phyloP scores from a whole-genome alignment of 2,888 invertebrate genomes.

The Synanthedon formicaeformis region DNA sequence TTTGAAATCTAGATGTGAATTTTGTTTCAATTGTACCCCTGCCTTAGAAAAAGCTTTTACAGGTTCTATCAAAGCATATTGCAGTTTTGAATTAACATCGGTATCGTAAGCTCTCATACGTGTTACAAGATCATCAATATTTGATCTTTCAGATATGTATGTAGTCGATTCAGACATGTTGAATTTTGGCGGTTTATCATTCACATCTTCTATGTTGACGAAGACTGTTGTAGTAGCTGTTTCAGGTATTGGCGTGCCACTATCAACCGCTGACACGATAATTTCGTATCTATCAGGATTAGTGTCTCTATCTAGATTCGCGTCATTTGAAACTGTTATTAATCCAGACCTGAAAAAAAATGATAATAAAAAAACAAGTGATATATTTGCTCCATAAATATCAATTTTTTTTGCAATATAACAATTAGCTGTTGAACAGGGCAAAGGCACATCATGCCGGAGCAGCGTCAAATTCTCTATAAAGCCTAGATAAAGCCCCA shows the following conservation, averaged over 20 bases:
- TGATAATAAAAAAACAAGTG: background rate
- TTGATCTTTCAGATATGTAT: constrained; percentile 78
- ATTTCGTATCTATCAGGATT: constrained; percentile 78
- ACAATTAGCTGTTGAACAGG: too few species aligned
- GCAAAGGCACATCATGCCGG: too few species aligned
- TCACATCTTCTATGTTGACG: constrained; percentile 80
- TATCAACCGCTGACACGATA: constrained; percentile 80
- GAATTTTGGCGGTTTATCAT: constrained; percentile 86
- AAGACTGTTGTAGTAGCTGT: constrained; percentile 82
- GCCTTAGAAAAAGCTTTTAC: constrained; percentile 80
- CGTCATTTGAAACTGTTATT: constrained; percentile 79
- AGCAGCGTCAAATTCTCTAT: too few species aligned
- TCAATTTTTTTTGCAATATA: too few species aligned
- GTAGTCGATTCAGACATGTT: constrained; percentile 74
- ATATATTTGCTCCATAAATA: constrained; percentile 1
- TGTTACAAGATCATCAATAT: constrained; percentile 72
- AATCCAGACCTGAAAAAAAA: constrained; percentile 70
- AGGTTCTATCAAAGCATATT: constrained; percentile 77
- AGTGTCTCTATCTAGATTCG: constrained; percentile 76
- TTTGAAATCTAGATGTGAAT: constrained; percentile 73
- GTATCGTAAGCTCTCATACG: constrained; percentile 78
- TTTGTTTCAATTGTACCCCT: constrained; percentile 75
- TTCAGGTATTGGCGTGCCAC: constrained; percentile 79
- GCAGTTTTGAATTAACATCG: constrained; percentile 75
- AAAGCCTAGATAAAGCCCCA: too few species aligned